Base-by-base conservation (phyloP, 2,888 invertebrate species). In the Drosophila testacea region DNA sequence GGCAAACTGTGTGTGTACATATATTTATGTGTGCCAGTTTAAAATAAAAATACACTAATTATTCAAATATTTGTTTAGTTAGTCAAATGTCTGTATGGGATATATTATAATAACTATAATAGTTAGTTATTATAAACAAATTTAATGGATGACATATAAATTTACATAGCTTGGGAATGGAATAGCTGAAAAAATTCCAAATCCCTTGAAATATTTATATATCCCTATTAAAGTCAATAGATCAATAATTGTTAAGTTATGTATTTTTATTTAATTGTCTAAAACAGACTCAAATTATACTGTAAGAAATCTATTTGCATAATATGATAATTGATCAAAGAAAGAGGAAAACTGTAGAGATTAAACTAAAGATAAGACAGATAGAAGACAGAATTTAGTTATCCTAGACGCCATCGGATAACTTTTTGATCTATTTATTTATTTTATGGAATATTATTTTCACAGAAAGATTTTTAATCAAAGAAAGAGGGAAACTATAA, bases 41-140 rank as follows among this genome's bases (percentile, higher is more conserved):
- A 44, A 32, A 42, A 32, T 32, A 22, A 11, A 42, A n/a, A 1
- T 34, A 22, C 6, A 4, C 39, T 3, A 32, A 11, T 30, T 55
- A 34, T 22, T 6, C 41, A 54, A 54, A 54, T 54, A 54, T 30
- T 54, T 41, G 6, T 4, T 39, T 38, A 28, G 4, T 39, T 39
- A 6, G 22, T 9, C 41, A 16, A 42, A 42, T 16, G 41, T 16
- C 16, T 42, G n/a, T 46, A 10, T 48, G 13, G 13, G 3, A 0
- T 16, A 4, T 32, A 32, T 30, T 30, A 30, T 30, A 47, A 32
- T 32, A 10, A 48, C 32, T 32, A 22, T 22, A 22, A 22, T 2
- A 22, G 22, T 22, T 22, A 22, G 22, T 22, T 22, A 22, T 22
- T 22, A 22, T 22, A 3, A 22, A 22, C 22, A 22, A 22, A 3